phyloP scores from a whole-genome alignment of 2,888 invertebrate species.

The Muscina levida region DNA sequence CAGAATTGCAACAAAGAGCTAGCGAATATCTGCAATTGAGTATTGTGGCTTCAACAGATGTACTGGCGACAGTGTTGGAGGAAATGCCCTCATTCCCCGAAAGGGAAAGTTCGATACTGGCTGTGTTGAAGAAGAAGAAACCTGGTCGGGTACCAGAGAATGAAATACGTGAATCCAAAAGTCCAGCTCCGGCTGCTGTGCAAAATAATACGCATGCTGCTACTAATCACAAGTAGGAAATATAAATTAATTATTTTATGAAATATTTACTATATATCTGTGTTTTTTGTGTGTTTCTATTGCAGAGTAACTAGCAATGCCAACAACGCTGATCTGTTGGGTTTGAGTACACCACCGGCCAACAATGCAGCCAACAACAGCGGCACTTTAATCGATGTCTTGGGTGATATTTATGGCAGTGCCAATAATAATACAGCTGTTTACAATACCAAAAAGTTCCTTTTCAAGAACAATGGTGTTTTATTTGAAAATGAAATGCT shows the following conservation, averaged over 20 bases:
- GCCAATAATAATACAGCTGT: conserved; percentile 84
- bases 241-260: not conserved
- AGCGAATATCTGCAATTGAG: conserved; percentile 98
- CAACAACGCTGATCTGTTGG: conserved; percentile 92
- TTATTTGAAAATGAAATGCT: conserved; percentile 98
- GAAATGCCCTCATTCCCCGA: conserved; percentile 99
- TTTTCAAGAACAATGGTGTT: conserved; percentile 98
- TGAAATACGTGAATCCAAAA: conserved; percentile 90
- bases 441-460: conserved; percentile 94
- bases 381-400: conserved; percentile 92
- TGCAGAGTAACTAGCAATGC: conserved; percentile 78
- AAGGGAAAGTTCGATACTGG: conserved; percentile 97
- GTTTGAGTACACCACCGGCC: conserved; percentile 90
- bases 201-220: conserved; percentile 79
- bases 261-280: too few relatives aligned
- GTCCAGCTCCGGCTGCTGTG: conserved; percentile 82
- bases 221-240: conserved; percentile 79
- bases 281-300: conserved; percentile 27
- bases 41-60: conserved; percentile 97
- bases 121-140: conserved; percentile 98
- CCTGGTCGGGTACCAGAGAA: conserved; percentile 96
- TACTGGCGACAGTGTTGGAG: conserved; percentile 97
- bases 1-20: conserved; percentile 98
- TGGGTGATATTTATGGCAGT: conserved; percentile 89
- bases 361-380: conserved; percentile 83